Evolutionary conservation across 2,797 vertebrate genomes (phyloP).

Genomic region (Melanotaenia boesemani): DNA sequence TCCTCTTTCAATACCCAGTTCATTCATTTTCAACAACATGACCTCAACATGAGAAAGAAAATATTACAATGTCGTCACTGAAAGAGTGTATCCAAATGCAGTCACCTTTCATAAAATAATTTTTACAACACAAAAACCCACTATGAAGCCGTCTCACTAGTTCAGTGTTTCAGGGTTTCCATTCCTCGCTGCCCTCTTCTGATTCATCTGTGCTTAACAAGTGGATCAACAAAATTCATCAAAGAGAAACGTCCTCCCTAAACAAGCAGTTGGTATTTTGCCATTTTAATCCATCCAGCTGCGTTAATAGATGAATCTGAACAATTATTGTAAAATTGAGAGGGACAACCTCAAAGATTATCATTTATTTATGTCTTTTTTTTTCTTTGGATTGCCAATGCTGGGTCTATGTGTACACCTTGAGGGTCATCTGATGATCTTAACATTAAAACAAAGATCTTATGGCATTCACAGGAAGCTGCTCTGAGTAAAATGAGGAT

Average conservation of each 20-base stretch:
- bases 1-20: neutral
- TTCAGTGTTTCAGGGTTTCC: slow-evolving; percentile 2
- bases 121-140: neutral
- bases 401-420: no score
- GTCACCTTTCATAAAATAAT: slow-evolving; percentile 8
- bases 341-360: no score
- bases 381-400: neutral
- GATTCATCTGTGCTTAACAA: slow-evolving; percentile 20
- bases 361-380: neutral
- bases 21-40: neutral
- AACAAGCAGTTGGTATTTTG: neutral
- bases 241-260: neutral
- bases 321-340: neutral
- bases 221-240: slow-evolving; percentile 3
- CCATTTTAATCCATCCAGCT: neutral
- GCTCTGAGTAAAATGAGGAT: neutral
- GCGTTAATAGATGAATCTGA: neutral
- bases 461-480: neutral
- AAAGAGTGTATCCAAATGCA: neutral
- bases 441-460: neutral
- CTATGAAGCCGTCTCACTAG: neutral
- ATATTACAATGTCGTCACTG: neutral
- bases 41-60: neutral
- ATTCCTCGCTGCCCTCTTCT: slow-evolving; percentile 2
- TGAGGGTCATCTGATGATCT: neutral